Conservation (phyloP, 2,113 vertebrate species). For the Hiodon tergisus region DNA sequence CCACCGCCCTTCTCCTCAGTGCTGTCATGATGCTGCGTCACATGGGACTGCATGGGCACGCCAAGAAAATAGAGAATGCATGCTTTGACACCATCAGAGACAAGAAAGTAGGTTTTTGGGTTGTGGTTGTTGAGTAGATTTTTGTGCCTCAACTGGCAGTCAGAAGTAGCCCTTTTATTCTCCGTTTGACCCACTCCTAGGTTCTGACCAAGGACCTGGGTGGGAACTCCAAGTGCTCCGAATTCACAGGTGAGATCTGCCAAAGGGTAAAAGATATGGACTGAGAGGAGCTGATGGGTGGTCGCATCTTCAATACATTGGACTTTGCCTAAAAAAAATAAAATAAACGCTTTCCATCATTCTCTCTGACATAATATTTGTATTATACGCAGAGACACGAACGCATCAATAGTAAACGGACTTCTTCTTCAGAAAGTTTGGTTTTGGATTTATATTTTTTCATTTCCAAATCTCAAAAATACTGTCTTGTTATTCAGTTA, state of each 20-base stretch:
- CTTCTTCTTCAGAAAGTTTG: too few relatives aligned
- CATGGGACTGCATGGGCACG: constrained; percentile 77
- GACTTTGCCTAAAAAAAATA: too few relatives aligned
- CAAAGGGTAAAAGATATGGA: constrained; percentile 69
- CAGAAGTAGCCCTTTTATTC: neutral
- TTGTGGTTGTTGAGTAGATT: neutral
- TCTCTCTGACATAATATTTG: too few relatives aligned
- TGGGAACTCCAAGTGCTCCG: constrained; percentile 85
- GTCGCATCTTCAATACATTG: too few relatives aligned
- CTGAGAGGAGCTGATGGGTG: constrained; percentile 27
- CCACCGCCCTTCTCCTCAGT: constrained; percentile 87
- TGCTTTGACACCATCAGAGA: constrained; percentile 86
- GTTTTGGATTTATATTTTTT: too few relatives aligned
- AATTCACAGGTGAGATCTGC: constrained; percentile 88
- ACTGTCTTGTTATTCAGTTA: too few relatives aligned
- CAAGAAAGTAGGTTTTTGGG: constrained; percentile 65
- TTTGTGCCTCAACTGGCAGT: too few relatives aligned
- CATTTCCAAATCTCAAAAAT: too few relatives aligned
- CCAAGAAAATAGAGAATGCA: constrained; percentile 72
- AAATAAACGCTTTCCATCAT: too few relatives aligned
- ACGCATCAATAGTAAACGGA: too few relatives aligned
- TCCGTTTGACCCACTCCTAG: constrained; percentile 44
- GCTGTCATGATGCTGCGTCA: constrained; percentile 94
- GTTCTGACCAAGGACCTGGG: constrained; percentile 87
- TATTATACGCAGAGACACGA: too few relatives aligned